Evolutionary conservation across 2,113 vertebrate species (phyloP), one percentile per base, ranked within the genome.

Genomic region (Cygnus buccinator): DNA sequence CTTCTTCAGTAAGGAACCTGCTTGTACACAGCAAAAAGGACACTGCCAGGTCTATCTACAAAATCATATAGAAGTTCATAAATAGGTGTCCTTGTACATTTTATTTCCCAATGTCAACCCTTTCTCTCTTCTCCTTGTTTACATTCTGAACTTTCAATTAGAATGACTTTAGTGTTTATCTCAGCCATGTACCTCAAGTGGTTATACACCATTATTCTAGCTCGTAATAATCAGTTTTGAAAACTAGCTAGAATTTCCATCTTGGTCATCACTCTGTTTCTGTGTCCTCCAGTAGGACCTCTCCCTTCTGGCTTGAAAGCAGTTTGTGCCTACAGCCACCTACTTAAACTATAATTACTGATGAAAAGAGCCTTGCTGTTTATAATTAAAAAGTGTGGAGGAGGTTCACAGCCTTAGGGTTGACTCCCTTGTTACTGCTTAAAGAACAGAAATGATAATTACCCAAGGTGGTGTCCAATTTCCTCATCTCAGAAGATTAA

Each of bases 101-200:
- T 46, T 35, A 46, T 31, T 76, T 86, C 9, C 12, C 16, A 48
- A 1, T 48, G 26, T 50, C 54, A 63, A 3, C 3, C 0, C 0
- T 48, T 76, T 5, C 6, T 75, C 10, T 41, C 28, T 41, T 78
- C 13, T 37, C 14, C 84, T 86, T 84, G 18, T 11, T 33, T n/a
- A 33, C 31, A 31, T 58, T 58, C 57, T 58, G 57, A n/a, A 31
- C 57, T 20, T 58, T n/a, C 33, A 65, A 1, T 73, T 61, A 73
- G 21, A 89, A 87, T 72, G 0, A 59, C 68, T 63, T 79, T n/a
- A 23, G 29, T 39, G 33, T 55, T 81, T 77, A 41, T 43, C 13
- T 89, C 17, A 73, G n/a, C 31, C 12, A 10, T 19, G 12, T 15
- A n/a, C 16, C 52, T 75, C 29, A 76, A 44, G 11, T 33, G 10